Evolutionary conservation across 1,140 invertebrate genomes (phyloP).

Genomic region (Conus ventricosus): DNA sequence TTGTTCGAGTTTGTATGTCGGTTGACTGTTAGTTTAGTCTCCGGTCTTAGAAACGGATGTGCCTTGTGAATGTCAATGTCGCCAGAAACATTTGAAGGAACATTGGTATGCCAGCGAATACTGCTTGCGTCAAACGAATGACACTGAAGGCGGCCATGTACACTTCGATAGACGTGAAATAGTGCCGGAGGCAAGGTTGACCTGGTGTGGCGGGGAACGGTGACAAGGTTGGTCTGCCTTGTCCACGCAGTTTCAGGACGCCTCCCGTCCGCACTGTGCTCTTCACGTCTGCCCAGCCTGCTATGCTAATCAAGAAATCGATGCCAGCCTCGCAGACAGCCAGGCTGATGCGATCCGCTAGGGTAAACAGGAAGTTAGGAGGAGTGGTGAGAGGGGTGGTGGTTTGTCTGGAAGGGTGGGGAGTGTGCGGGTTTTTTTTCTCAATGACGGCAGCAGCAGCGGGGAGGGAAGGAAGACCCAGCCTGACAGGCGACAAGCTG

Average conservation of each 20-base stretch:
- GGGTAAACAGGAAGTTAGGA: conserved; percentile 26
- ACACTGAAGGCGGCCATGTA: too few relatives aligned
- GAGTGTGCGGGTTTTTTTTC: not conserved
- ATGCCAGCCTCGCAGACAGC: not conserved
- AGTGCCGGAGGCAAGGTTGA: not conserved
- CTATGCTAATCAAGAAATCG: conserved; percentile 23
- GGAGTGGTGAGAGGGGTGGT: not conserved
- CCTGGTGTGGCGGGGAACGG: not conserved
- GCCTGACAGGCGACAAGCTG: not conserved
- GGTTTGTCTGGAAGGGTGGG: not conserved
- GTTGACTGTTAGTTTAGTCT: too few relatives aligned
- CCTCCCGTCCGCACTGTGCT: not conserved
- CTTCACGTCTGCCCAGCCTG: not conserved
- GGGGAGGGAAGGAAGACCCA: not conserved
- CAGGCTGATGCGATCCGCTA: conserved; percentile 7
- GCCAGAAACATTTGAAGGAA: too few relatives aligned
- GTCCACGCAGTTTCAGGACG: too few relatives aligned
- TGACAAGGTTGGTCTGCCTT: too few relatives aligned
- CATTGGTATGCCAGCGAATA: too few relatives aligned
- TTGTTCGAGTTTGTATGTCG: too few relatives aligned
- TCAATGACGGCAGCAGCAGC: conserved; percentile 3
- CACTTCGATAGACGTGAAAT: not conserved
- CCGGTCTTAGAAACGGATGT: too few relatives aligned
- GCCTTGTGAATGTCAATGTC: too few relatives aligned
- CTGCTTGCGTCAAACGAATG: too few relatives aligned